Evolutionary conservation across 2,113 vertebrate species (phyloP).

Genomic region (Glareola pratincola): DNA sequence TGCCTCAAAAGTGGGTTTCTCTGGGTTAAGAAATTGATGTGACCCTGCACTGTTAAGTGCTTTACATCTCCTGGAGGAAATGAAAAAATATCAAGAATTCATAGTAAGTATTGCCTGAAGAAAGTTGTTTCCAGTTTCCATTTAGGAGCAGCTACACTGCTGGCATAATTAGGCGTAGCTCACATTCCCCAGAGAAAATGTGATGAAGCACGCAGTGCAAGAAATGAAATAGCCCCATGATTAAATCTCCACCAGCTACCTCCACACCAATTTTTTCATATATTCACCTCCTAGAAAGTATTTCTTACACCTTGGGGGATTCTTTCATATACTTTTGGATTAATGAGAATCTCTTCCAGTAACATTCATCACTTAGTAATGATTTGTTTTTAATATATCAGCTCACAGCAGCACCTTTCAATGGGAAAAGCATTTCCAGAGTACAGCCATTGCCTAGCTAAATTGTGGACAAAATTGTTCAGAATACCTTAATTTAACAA

Average conservation of each 20-base stretch:
- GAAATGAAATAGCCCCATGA: background rate
- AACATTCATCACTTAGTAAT: constrained; percentile 27
- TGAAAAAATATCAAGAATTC: background rate
- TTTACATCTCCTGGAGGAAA: constrained; percentile 12
- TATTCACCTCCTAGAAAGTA: constrained; percentile 13
- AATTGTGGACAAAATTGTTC: background rate
- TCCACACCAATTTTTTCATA: background rate
- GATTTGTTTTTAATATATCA: constrained; percentile 13
- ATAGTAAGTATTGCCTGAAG: background rate
- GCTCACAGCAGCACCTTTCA: background rate
- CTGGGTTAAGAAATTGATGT: background rate
- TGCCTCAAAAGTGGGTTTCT: background rate
- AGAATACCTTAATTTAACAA: background rate
- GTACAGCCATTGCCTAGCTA: background rate
- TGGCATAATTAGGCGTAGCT: constrained; percentile 35
- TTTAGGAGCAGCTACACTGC: background rate
- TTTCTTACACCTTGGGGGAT: background rate
- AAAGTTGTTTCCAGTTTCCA: constrained; percentile 6
- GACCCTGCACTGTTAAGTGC: background rate
- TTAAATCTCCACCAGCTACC: constrained; percentile 20
- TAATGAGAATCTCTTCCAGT: constrained; percentile 23
- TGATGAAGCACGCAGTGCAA: background rate
- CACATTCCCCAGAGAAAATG: constrained; percentile 29
- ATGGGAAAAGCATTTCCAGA: background rate
- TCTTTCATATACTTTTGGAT: constrained; percentile 12